Evolutionary conservation across 1,140 invertebrate genomes (phyloP).

Genomic region (Orius laevigatus): DNA sequence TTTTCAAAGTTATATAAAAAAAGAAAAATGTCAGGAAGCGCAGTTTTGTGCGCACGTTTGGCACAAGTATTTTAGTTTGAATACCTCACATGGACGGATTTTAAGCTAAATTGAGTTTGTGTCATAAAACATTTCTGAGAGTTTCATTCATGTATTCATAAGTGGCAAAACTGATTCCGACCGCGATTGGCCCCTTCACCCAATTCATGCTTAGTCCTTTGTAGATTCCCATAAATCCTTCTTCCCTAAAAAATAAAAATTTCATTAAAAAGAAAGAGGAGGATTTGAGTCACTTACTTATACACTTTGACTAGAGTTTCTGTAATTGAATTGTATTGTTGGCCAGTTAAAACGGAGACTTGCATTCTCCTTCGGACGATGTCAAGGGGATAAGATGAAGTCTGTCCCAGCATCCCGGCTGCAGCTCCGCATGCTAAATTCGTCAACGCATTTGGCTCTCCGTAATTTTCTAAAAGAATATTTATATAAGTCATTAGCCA

Average conservation of each 20-base stretch:
- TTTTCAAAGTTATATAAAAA: no score
- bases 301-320: conserved; percentile 45
- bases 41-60: no score
- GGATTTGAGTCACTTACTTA: conserved; percentile 28
- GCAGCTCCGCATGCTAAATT: conserved; percentile 72
- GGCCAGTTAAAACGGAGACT: conserved; percentile 42
- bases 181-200: conserved; percentile 96
- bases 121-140: conserved; percentile 26
- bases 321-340: conserved; percentile 42
- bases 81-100: no score
- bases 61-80: no score
- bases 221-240: conserved; percentile 85
- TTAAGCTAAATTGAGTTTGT: background rate
- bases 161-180: conserved; percentile 94
- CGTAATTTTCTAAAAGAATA: conserved; percentile 17
- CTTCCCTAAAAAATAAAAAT: conserved; percentile 40
- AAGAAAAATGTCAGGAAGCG: no score
- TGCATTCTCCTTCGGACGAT: conserved; percentile 79
- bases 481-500: background rate
- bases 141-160: conserved; percentile 68
- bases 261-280: background rate
- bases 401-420: conserved; percentile 88
- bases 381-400: conserved; percentile 87
- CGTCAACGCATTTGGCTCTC: conserved; percentile 36
- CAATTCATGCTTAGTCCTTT: conserved; percentile 99